Evolutionary conservation across 2,888 invertebrate genomes (phyloP).

Genomic region (Eristalis pertinax): DNA sequence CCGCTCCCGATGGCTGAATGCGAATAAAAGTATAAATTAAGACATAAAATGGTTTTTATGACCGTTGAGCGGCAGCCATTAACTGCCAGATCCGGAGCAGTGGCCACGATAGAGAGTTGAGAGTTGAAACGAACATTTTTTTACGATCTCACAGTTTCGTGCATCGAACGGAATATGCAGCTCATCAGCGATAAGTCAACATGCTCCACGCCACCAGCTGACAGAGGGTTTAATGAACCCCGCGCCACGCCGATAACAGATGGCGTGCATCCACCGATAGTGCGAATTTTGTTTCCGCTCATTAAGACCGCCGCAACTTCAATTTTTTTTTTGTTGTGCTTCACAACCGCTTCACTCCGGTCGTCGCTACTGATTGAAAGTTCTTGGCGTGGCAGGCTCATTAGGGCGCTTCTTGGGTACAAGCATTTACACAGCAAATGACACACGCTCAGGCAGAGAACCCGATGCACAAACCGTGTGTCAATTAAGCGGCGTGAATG

Average conservation of each 20-base stretch:
- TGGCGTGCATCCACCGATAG: conserved; percentile 28
- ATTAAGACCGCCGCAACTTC: background rate
- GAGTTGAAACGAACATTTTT: conserved; percentile 17
- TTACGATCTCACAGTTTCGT: conserved; percentile 52
- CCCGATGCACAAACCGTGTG: background rate
- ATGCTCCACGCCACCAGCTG: background rate
- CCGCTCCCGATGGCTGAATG: background rate
- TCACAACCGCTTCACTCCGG: no score
- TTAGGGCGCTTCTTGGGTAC: background rate
- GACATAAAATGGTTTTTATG: conserved; percentile 65
- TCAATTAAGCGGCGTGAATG: conserved; percentile 5
- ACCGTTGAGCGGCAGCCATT: conserved; percentile 40
- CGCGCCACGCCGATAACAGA: conserved; percentile 29
- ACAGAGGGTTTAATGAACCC: conserved; percentile 56
- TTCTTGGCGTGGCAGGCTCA: background rate
- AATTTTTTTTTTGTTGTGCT: background rate
- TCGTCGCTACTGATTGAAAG: background rate
- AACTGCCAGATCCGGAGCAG: conserved; percentile 18
- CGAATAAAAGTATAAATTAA: conserved; percentile 42
- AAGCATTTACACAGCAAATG: background rate
- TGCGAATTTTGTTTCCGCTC: conserved; percentile 1
- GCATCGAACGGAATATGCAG: conserved; percentile 29
- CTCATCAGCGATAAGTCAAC: conserved; percentile 1
- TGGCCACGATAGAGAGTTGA: background rate
- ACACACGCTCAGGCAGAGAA: no score